phyloP scores from a whole-genome alignment of 1,140 invertebrate genomes.

The Zophobas morio region DNA sequence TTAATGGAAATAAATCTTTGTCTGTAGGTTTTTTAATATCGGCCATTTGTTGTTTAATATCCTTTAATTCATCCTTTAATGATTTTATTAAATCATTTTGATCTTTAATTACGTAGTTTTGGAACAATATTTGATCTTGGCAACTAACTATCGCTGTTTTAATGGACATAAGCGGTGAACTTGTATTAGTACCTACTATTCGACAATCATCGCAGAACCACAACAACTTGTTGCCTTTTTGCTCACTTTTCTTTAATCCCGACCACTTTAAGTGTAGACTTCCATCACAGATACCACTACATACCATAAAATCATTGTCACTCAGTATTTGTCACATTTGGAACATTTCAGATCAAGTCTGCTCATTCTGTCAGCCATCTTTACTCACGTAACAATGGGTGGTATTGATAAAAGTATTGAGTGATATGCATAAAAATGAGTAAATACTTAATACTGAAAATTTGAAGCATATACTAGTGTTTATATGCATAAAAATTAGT shows the following conservation, averaged over 20 bases:
- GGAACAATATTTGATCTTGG: conserved; percentile 6
- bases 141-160: neutral
- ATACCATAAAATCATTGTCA: neutral
- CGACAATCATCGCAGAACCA: conserved; percentile 23
- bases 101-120: neutral
- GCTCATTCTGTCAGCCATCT: too few species aligned
- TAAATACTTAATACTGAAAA: too few species aligned
- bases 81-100: conserved; percentile 5
- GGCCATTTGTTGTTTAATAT: too few species aligned
- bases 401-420: too few species aligned
- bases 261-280: neutral
- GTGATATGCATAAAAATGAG: too few species aligned
- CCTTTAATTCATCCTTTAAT: neutral
- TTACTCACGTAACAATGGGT: too few species aligned
- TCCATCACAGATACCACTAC: conserved; percentile 9
- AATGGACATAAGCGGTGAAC: conserved; percentile 3
- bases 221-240: conserved; percentile 5
- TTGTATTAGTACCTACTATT: neutral
- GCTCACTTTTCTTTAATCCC: conserved; percentile 15
- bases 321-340: too few species aligned
- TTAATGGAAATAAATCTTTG: too few species aligned
- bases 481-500: too few species aligned
- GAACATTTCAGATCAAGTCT: too few species aligned
- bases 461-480: too few species aligned
- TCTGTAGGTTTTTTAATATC: too few species aligned